These are phyloP conservation scores for Caenorhabditis tropicalis DNA, from an alignment of 1,140 invertebrate genomes.

Conservation along the genomic window DNA sequence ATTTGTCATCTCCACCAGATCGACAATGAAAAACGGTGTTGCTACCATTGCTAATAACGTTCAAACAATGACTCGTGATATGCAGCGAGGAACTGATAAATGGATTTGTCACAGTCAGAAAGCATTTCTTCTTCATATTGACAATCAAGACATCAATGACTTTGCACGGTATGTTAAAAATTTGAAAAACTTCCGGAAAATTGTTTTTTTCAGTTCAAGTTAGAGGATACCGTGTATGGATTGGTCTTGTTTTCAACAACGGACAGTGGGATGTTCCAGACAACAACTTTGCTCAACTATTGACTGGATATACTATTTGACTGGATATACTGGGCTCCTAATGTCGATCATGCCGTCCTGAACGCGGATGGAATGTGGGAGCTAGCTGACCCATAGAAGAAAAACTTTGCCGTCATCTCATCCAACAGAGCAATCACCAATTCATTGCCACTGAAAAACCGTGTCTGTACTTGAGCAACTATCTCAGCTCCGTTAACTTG, in stretches of 20 bases:
- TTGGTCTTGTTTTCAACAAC: constrained; percentile 48
- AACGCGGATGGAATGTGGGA: constrained; percentile 47
- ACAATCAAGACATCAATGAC: constrained; percentile 8
- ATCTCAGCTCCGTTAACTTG: constrained; percentile 60
- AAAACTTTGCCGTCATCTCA: constrained; percentile 45
- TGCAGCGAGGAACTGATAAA: constrained; percentile 36
- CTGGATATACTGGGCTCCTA: constrained; percentile 54
- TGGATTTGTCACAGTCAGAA: constrained; percentile 56
- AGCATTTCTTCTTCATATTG: constrained; percentile 20
- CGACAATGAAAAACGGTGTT: constrained; percentile 53
- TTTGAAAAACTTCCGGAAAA: not conserved
- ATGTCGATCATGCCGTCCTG: constrained; percentile 46
- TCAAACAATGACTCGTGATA: constrained; percentile 50
- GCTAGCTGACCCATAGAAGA: constrained; percentile 7
- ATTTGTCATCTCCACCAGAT: constrained; percentile 57
- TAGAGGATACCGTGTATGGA: not conserved
- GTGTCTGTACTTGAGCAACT: constrained; percentile 51
- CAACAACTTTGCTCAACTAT: constrained; percentile 21
- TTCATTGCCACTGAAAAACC: constrained; percentile 40
- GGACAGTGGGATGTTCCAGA: constrained; percentile 57
- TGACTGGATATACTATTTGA: constrained; percentile 50
- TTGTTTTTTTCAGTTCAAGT: not conserved
- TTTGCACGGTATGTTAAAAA: not conserved
- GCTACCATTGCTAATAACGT: constrained; percentile 49
- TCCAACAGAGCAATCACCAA: constrained; percentile 32